Conservation (phyloP, 2,888 invertebrate genomes). For the Synergus umbraculus region DNA sequence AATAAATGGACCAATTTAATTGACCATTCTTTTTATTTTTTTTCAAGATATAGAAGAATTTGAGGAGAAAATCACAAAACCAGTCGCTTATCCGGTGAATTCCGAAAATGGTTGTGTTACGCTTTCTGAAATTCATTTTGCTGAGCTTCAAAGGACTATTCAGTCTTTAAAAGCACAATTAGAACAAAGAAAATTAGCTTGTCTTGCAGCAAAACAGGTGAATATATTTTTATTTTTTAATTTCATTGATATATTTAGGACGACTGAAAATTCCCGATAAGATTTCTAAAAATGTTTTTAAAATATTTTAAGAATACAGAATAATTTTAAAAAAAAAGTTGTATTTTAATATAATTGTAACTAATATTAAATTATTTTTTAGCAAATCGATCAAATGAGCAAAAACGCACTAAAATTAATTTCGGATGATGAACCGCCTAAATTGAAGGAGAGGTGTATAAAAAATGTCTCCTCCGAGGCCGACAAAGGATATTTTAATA, state of each 20-base stretch:
- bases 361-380: slow-evolving; percentile 27
- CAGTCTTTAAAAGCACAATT: slow-evolving; percentile 80
- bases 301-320: no score
- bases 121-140: slow-evolving; percentile 81
- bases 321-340: no score
- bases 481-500: slow-evolving; percentile 89
- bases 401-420: slow-evolving; percentile 71
- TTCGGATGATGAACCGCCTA: slow-evolving; percentile 64
- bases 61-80: slow-evolving; percentile 71
- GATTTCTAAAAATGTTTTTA: no score
- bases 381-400: slow-evolving; percentile 75
- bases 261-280: no score
- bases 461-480: slow-evolving; percentile 80
- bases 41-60: slow-evolving; percentile 67
- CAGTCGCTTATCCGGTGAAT: slow-evolving; percentile 80
- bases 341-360: no score
- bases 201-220: slow-evolving; percentile 72
- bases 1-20: slow-evolving; percentile 6
- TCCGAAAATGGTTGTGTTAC: slow-evolving; percentile 82
- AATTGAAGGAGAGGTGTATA: slow-evolving; percentile 62
- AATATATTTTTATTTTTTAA: not conserved
- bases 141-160: slow-evolving; percentile 81
- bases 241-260: not conserved
- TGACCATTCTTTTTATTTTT: slow-evolving; percentile 36
- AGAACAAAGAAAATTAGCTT: slow-evolving; percentile 78